Evolutionary conservation across 2,888 invertebrate species (phyloP).

Genomic region (Mythimna ferrago): DNA sequence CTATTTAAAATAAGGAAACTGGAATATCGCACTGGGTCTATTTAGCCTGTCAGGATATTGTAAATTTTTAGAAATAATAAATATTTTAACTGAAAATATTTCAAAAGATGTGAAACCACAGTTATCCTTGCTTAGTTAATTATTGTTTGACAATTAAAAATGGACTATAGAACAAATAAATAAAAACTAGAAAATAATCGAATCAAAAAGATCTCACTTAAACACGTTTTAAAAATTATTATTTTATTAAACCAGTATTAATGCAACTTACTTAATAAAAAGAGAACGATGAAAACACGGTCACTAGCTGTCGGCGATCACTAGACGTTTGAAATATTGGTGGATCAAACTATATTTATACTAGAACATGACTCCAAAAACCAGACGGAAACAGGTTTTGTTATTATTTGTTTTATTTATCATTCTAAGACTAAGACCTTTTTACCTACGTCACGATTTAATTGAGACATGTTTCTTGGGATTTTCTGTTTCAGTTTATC

Average conservation of each 20-base stretch:
- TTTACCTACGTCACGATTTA: constrained; percentile 36
- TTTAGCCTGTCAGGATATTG: too few species aligned
- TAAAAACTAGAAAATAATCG: neutral
- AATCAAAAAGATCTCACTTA: neutral
- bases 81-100: too few species aligned
- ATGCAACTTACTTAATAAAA: constrained; percentile 37
- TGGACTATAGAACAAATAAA: too few species aligned
- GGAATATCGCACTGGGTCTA: too few species aligned
- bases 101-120: too few species aligned
- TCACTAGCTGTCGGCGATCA: constrained; percentile 30
- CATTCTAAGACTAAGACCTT: constrained; percentile 53
- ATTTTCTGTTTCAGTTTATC: constrained; percentile 14
- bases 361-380: constrained; percentile 46
- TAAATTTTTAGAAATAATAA: too few species aligned
- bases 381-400: constrained; percentile 60
- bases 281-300: constrained; percentile 11
- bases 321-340: constrained; percentile 39
- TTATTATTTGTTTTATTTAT: constrained; percentile 16
- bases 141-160: neutral
- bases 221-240: neutral
- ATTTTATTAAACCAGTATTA: neutral
- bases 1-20: too few species aligned
- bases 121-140: neutral
- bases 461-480: constrained; percentile 19
- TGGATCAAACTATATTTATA: constrained; percentile 56